Base-by-base conservation (phyloP, 2,113 vertebrate species). In the Callionymus lyra region DNA sequence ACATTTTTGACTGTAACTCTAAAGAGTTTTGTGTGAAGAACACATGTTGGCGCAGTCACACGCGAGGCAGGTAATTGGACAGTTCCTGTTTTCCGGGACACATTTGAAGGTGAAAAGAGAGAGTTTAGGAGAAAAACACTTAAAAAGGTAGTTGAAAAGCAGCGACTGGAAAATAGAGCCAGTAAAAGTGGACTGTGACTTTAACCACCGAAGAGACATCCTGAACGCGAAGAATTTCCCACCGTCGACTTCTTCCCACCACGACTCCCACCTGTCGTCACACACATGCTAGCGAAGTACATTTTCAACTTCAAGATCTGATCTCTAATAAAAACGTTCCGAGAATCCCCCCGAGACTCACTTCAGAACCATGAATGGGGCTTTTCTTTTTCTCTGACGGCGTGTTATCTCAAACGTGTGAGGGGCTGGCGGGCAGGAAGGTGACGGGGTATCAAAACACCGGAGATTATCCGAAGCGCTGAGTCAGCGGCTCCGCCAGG, bases 401-500 rank as follows among this genome's bases (percentile, higher is more conserved):
- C 21, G n/a, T 27, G 21, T 5, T 27, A 27, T 27, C 21, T n/a
- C 21, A 27, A 8, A 5, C 4, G 21, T 27, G 21, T 27, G 21
- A n/a, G n/a, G n/a, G 21, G 21, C 21, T 27, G 21, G 21, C n/a
- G 1, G 38, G 47, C 50, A 62, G 54, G 42, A 59, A 51, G 56
- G 40, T 41, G 52, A 56, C 10, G 1, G 53, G 58, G 47, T 54
- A 68, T 37, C 65, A 75, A 65, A 82, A 80, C 67, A 79, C 17
- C 10, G 8, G 14, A 54, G 52, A 63, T 64, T 71, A 64, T 70
- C 57, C 63, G 70, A 68, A 56, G 40, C 80, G 80, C 82, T 77
- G 61, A 48, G 50, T 85, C 80, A 80, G 82, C 82, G 74, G 4
- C 32, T 60, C 65, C 73, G 63, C n/a, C 82, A 81, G 82, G 82